Evolutionary conservation across 2,797 vertebrate genomes (phyloP).

Genomic region (Dromococcyx pavoninus): DNA sequence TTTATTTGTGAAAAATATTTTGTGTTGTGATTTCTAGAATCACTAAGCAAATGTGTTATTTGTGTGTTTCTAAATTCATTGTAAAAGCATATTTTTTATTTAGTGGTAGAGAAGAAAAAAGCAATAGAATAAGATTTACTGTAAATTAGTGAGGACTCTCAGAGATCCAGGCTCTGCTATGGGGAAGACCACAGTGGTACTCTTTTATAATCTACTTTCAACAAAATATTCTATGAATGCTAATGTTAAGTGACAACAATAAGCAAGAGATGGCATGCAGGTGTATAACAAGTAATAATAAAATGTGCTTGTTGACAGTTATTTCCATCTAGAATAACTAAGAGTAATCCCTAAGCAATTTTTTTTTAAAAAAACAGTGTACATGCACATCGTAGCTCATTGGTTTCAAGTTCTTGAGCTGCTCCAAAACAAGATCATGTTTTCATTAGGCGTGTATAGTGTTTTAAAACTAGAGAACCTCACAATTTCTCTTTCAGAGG

Average conservation of each 20-base stretch:
- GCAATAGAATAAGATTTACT: conserved; percentile 22
- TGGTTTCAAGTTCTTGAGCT: background rate
- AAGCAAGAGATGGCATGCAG: background rate
- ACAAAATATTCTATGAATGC: conserved; percentile 14
- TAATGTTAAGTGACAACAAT: background rate
- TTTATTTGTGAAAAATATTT: background rate
- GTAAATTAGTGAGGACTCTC: conserved; percentile 12
- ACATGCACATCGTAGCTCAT: background rate
- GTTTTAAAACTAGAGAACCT: background rate
- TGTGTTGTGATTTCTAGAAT: conserved; percentile 3
- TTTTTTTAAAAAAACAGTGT: background rate
- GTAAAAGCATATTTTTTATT: conserved; percentile 26
- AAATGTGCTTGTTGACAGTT: background rate
- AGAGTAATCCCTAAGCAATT: background rate
- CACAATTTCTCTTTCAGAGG: background rate
- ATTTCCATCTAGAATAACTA: background rate
- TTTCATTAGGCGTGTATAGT: background rate
- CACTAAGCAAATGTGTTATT: background rate
- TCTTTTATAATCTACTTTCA: conserved; percentile 49
- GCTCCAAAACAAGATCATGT: background rate
- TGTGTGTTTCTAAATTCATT: conserved; percentile 2
- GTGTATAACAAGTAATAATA: background rate
- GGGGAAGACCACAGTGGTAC: conserved; percentile 15
- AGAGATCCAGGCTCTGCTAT: background rate
- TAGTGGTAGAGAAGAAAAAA: background rate